These are phyloP conservation scores for Drosophila parthenogenetica DNA, from an alignment of 2,888 invertebrate genomes.

Conservation along the genomic window DNA sequence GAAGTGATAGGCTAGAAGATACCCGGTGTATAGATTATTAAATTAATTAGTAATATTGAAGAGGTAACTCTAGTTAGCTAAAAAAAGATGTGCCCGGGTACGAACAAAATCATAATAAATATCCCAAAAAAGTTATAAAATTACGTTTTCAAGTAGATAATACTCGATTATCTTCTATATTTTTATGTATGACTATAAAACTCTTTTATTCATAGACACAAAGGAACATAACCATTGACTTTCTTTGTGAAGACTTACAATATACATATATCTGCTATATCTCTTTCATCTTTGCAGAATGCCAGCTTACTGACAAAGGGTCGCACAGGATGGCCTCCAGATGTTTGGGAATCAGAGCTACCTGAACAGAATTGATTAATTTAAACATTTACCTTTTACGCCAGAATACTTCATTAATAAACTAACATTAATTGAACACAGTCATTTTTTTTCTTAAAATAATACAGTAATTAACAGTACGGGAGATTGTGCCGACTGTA, in stretches of 20 bases:
- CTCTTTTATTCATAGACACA: background rate
- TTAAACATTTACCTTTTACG: slow-evolving; percentile 5
- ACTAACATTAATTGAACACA: background rate
- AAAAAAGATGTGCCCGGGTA: no score
- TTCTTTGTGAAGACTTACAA: background rate
- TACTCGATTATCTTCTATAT: no score
- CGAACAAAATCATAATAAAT: no score
- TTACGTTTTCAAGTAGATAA: no score
- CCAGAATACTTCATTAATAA: slow-evolving; percentile 9
- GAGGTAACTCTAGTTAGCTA: no score
- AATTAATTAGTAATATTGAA: no score
- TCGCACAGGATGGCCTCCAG: slow-evolving; percentile 98
- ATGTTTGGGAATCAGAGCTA: slow-evolving; percentile 96
- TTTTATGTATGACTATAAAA: background rate
- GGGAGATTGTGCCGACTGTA: background rate
- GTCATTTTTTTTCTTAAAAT: background rate
- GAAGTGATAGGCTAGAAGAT: background rate
- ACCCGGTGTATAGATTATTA: background rate
- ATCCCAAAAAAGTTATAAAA: no score
- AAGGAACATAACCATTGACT: background rate
- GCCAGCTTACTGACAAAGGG: slow-evolving; percentile 87
- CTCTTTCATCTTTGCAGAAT: slow-evolving; percentile 73
- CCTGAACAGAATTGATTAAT: slow-evolving; percentile 87
- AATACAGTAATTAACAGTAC: background rate
- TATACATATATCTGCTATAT: background rate